phyloP scores from a whole-genome alignment of 2,888 invertebrate genomes.

The Apamea epomidion region DNA sequence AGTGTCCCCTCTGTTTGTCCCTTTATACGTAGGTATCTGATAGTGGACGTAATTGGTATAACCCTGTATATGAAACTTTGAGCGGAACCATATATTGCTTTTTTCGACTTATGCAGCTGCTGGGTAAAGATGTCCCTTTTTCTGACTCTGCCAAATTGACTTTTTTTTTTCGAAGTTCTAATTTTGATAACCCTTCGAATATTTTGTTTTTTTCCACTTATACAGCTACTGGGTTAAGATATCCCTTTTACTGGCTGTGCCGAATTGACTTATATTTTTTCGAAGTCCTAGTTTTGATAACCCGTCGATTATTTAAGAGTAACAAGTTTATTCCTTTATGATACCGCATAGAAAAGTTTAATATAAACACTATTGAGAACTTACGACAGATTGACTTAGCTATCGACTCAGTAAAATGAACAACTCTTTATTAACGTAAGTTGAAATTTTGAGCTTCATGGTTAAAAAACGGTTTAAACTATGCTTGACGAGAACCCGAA shows the following conservation, averaged over 20 bases:
- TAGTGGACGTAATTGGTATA: slow-evolving; percentile 48
- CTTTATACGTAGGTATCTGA: slow-evolving; percentile 42
- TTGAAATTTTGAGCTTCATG: neutral
- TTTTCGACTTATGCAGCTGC: neutral
- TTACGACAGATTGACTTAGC: neutral
- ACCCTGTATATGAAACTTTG: slow-evolving; percentile 6
- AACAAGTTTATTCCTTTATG: neutral
- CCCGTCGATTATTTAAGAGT: neutral
- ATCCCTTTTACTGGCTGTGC: neutral
- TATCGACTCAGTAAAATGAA: neutral
- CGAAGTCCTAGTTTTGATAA: neutral
- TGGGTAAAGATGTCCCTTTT: neutral
- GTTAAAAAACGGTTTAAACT: neutral
- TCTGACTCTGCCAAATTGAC: neutral
- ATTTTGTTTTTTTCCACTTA: neutral
- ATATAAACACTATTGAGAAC: neutral
- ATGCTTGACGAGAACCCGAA: neutral
- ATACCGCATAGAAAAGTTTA: neutral
- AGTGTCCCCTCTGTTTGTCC: slow-evolving; percentile 69
- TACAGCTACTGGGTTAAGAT: neutral
- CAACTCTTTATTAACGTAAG: neutral
- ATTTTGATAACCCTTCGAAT: neutral
- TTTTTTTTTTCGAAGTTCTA: neutral
- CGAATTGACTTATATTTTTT: no score
- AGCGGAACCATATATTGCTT: neutral